Base-by-base conservation (phyloP, 2,888 invertebrate species). In the Ichneumon xanthorius region DNA sequence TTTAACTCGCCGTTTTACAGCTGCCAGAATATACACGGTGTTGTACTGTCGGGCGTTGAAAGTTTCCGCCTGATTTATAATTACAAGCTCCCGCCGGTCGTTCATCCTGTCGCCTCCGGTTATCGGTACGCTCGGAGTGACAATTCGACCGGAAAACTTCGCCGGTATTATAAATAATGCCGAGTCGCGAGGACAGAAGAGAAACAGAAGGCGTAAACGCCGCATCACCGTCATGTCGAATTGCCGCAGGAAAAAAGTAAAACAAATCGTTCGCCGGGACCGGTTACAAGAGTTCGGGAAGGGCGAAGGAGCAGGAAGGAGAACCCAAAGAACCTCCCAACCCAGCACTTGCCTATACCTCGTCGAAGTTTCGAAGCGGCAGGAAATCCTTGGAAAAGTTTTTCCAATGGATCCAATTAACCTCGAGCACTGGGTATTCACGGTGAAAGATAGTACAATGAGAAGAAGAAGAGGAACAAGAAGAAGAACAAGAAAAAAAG, bases 321-420 rank as follows among this genome's bases (percentile, higher is more conserved):
- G 40, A 67, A 37, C 61, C 67, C 79, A 61, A 80, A 77, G 73
- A 77, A 63, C 48, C 72, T 9, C 55, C 22, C 55, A 19, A 11
- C 22, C 55, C 63, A 71, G 70, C 82, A 70, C 67, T 71, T 75
- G 50, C 75, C 72, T 68, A 80, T 78, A 79, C 53, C 84, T 84
- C 84, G 82, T 84, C 80, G 75, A 88, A 84, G 79, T 67, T 79
- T 68, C 40, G 76, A 55, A 63, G 70, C 58, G 76, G 68, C 55
- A 65, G 53, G 76, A n/a, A 73, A 55, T n/a, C 61, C 73, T 84
- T 37, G 40, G 73, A 71, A 86, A 87, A 87, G 84, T 87, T 87
- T 87, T 86, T 86, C 85, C 88, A 88, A 87, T 87, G 85, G 82
- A 84, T 82, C 82, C 85, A 88, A 88, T 88, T 88, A 86, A 83